A percentile compares a stretch with the other conserved stretches of the same genome.
phyloP scores from a whole-genome alignment of 2,797 vertebrate genomes.

The Melanotaenia parkinsoni region DNA sequence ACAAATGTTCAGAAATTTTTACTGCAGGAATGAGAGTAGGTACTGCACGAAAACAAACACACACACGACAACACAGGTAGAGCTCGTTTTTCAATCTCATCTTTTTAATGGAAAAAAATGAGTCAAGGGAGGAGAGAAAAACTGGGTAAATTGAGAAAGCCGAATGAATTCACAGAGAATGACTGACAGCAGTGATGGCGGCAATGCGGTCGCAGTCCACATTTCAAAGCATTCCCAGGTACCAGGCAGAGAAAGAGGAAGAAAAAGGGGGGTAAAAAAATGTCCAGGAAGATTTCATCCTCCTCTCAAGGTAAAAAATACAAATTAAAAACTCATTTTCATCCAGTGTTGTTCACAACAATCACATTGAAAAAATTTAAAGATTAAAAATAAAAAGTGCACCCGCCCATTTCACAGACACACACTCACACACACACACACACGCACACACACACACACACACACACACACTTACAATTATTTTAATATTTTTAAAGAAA shows the following conservation, averaged over 20 bases:
- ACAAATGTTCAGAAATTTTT: slow-evolving; percentile 44
- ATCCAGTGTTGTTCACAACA: slow-evolving; percentile 74
- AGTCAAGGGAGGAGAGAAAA: slow-evolving; percentile 73
- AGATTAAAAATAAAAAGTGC: slow-evolving; percentile 61
- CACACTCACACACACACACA: slow-evolving; percentile 43
- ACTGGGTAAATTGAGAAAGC: slow-evolving; percentile 71
- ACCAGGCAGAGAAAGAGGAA: slow-evolving; percentile 49
- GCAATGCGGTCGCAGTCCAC: slow-evolving; percentile 72
- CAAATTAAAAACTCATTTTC: slow-evolving; percentile 70
- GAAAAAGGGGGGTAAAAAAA: slow-evolving; percentile 45
- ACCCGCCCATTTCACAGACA: slow-evolving; percentile 19
- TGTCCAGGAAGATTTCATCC: slow-evolving; percentile 74
- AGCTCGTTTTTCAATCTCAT: slow-evolving; percentile 77
- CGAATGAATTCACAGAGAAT: slow-evolving; percentile 80
- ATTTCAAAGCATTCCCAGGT: slow-evolving; percentile 77
- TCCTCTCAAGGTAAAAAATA: slow-evolving; percentile 75
- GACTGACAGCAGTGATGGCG: slow-evolving; percentile 74
- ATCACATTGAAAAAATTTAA: slow-evolving; percentile 65
- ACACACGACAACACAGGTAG: slow-evolving; percentile 47
- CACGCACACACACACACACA: slow-evolving; percentile 10
- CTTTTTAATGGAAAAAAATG: slow-evolving; percentile 81
- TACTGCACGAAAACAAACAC: slow-evolving; percentile 16
- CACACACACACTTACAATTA: slow-evolving; percentile 68
- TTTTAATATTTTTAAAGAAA: slow-evolving; percentile 60
- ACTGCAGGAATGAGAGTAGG: slow-evolving; percentile 26